Percentiles rank a stretch among this genome's conserved stretches.
These are phyloP conservation scores for Ophraella communa DNA, from an alignment of 2,888 invertebrate species.

Conservation along the genomic window DNA sequence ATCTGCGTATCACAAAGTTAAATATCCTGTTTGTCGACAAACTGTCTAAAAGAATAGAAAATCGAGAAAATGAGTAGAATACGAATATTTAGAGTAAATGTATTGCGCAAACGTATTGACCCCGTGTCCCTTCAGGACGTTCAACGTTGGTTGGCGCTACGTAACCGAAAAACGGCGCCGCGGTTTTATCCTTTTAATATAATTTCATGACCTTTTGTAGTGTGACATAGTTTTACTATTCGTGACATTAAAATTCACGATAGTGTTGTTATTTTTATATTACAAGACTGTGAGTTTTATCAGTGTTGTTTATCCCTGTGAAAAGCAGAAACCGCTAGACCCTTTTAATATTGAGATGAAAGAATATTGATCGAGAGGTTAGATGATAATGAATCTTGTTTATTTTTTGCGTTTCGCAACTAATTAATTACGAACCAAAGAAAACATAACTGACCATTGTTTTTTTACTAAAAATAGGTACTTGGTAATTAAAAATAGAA, in stretches of 20 bases:
- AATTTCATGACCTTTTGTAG: slow-evolving; percentile 4
- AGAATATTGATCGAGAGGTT: slow-evolving; percentile 1
- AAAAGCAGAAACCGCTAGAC: neutral
- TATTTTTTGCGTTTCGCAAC: neutral
- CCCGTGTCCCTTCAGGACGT: neutral
- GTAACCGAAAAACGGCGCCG: neutral
- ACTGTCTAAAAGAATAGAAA: neutral
- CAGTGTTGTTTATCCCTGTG: slow-evolving; percentile 3
- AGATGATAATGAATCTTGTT: neutral
- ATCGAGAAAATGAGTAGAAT: too few relatives aligned
- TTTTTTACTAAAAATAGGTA: too few relatives aligned
- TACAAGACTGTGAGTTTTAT: slow-evolving; percentile 14
- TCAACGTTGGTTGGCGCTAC: neutral
- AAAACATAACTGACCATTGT: too few relatives aligned
- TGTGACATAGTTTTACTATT: slow-evolving; percentile 9
- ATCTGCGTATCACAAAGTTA: neutral
- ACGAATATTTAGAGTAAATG: neutral
- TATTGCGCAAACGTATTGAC: neutral
- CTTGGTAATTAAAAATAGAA: too few relatives aligned
- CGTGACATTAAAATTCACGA: slow-evolving; percentile 12
- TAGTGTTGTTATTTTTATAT: slow-evolving; percentile 6
- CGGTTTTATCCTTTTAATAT: neutral
- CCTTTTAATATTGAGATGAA: neutral
- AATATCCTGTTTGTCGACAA: neutral
- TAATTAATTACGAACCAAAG: neutral